Conservation (phyloP, 2,888 invertebrate genomes). For the Ellobium chinense region DNA sequence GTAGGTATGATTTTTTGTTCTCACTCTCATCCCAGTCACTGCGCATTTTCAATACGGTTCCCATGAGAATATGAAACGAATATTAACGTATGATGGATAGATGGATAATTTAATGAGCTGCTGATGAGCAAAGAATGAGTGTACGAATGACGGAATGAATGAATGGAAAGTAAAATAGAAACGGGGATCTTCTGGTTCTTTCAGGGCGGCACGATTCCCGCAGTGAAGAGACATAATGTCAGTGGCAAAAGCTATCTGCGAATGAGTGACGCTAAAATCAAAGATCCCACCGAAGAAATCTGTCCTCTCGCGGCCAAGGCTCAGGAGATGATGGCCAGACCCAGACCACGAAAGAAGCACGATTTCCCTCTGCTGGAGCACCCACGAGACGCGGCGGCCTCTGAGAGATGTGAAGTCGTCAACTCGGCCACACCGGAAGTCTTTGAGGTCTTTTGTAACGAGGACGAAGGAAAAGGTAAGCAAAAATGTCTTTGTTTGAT, state of each 20-base stretch:
- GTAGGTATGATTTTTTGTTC: too few relatives aligned
- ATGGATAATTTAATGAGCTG: too few relatives aligned
- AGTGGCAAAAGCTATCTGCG: conserved; percentile 26
- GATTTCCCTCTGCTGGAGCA: conserved; percentile 22
- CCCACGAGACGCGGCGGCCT: conserved; percentile 4
- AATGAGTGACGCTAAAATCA: background rate
- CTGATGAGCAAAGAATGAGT: too few relatives aligned
- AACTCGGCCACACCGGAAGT: conserved; percentile 19
- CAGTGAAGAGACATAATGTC: conserved; percentile 20
- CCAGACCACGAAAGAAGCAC: background rate
- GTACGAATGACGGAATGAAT: too few relatives aligned
- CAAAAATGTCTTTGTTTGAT: too few relatives aligned
- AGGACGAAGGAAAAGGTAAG: background rate
- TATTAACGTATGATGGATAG: too few relatives aligned
- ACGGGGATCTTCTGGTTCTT: background rate
- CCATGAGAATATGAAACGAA: too few relatives aligned
- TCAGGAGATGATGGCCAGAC: background rate
- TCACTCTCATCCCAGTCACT: too few relatives aligned
- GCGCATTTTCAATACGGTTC: too few relatives aligned
- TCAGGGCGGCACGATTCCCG: conserved; percentile 15
- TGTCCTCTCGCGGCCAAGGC: background rate
- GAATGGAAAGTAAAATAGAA: too few relatives aligned
- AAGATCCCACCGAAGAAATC: background rate
- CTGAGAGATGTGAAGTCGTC: conserved; percentile 13
- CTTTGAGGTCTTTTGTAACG: conserved; percentile 11